Evolutionary conservation across 2,888 invertebrate genomes (phyloP).

Genomic region (Chrysina gloriosa): DNA sequence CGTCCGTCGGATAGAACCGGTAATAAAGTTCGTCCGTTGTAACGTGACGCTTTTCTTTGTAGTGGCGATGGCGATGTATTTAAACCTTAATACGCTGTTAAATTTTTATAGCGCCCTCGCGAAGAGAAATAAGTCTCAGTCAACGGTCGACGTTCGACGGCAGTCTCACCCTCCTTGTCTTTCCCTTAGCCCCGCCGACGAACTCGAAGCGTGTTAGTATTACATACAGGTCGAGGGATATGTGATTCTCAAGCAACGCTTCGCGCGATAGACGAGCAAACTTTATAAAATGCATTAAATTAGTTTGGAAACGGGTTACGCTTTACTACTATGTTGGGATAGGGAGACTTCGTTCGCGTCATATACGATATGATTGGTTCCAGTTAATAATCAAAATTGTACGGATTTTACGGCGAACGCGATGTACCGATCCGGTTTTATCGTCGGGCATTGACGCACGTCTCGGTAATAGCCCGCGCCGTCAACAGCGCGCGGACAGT

Average conservation of each 20-base stretch:
- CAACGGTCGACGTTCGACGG: too few relatives aligned
- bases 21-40: slow-evolving; percentile 27
- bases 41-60: slow-evolving; percentile 10
- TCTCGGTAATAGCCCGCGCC: not conserved
- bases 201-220: not conserved
- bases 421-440: slow-evolving; percentile 2
- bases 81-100: slow-evolving; percentile 34
- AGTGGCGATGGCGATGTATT: slow-evolving; percentile 2
- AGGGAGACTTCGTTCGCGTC: not conserved
- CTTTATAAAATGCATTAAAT: slow-evolving; percentile 25
- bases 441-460: not conserved
- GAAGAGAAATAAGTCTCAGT: not conserved
- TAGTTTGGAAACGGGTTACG: not conserved
- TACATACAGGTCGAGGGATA: not conserved
- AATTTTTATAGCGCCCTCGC: slow-evolving; percentile 29
- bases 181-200: not conserved
- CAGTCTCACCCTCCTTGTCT: not conserved
- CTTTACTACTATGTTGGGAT: slow-evolving; percentile 22
- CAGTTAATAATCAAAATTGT: slow-evolving; percentile 25
- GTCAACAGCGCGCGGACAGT: not conserved
- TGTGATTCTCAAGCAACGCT: slow-evolving; percentile 11
- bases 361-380: slow-evolving; percentile 14
- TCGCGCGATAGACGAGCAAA: not conserved
- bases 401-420: slow-evolving; percentile 14
- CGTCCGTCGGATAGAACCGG: slow-evolving; percentile 1